Base-by-base conservation (phyloP, 1,140 invertebrate genomes). In the Trichonephila clavipes region DNA sequence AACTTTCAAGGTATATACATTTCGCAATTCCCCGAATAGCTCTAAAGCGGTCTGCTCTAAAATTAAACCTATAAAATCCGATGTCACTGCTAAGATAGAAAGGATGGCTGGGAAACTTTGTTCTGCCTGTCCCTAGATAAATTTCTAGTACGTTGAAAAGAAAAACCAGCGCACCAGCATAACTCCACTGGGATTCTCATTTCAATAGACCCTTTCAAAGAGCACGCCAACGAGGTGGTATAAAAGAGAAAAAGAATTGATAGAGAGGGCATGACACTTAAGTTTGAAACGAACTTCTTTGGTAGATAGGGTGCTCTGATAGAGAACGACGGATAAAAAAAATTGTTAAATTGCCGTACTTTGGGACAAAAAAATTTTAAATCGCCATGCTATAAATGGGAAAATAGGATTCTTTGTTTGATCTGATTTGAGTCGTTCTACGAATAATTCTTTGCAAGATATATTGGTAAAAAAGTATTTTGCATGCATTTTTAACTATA, bases 21-120 rank as follows among this genome's bases (percentile, higher is more conserved):
- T 90, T 90, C 72, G 44, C 28, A 82, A 90, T 44, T 90, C 89
- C 89, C 89, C 89, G 77, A 90, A 90, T 90, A 90, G 89, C 89
- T 90, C 89, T 90, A 90, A 90, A 90, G 89, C 69, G 89, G 51
- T 81, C 24, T 82, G 51, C 72, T 90, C 89, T 90, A 90, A 90
- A 90, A 90, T 90, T 90, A 90, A 90, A 90, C 89, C 89, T 90
- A 90, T 90, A 90, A 90, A 90, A 90, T 90, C 89, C 72, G 77
- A 90, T 82, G 89, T 90, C 72, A 90, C 72, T 62, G 58, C 72
- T 21, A 18, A 82, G 72, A 90, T 82, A 90, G 66, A 72, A 24
- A 34, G 66, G 64, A 34, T 51, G 12, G 66, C 34, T 21, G 19
- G 61, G 61, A 89, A 89, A 89, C 88, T 89, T 89, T 89, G 88